Conservation (phyloP, 2,888 invertebrate genomes). For the Hypolimnas misippus region DNA sequence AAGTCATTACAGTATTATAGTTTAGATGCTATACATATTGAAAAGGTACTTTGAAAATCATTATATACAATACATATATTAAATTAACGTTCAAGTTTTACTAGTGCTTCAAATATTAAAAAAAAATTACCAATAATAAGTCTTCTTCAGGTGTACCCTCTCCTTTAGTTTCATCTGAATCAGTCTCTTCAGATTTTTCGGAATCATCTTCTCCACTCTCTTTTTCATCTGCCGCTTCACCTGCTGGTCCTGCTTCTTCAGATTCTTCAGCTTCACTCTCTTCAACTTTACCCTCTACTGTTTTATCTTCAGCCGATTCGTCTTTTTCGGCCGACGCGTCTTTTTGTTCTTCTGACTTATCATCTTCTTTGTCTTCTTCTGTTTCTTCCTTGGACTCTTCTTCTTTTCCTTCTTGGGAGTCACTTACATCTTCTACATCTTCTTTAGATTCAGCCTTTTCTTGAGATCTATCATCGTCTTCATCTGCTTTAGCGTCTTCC, state of each 20-base stretch:
- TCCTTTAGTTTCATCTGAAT: conserved; percentile 63
- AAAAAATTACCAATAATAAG: conserved; percentile 84
- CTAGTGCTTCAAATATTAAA: too few species aligned
- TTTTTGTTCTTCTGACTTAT: conserved; percentile 60
- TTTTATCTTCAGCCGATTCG: conserved; percentile 50
- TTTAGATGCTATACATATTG: too few species aligned
- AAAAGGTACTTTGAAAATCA: too few species aligned
- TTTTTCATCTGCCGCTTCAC: conserved; percentile 44
- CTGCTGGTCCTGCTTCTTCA: conserved; percentile 42
- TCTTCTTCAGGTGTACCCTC: conserved; percentile 86
- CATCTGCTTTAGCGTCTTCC: conserved; percentile 53
- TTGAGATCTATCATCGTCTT: conserved; percentile 75
- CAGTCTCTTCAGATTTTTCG: conserved; percentile 55
- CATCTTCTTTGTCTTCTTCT: conserved; percentile 52
- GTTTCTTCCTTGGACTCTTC: conserved; percentile 52
- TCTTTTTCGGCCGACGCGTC: conserved; percentile 61
- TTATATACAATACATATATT: too few species aligned
- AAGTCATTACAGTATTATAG: too few species aligned
- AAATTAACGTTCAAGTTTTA: too few species aligned
- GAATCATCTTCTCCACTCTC: conserved; percentile 42
- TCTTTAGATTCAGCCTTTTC: conserved; percentile 71
- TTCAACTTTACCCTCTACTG: conserved; percentile 53
- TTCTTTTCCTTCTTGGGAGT: conserved; percentile 45
- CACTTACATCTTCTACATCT: conserved; percentile 32
- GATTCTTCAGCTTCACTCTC: conserved; percentile 47